Evolutionary conservation across 2,888 invertebrate genomes (phyloP), one percentile per base, ranked within the genome.

Genomic region (Cheilosia vernalis): DNA sequence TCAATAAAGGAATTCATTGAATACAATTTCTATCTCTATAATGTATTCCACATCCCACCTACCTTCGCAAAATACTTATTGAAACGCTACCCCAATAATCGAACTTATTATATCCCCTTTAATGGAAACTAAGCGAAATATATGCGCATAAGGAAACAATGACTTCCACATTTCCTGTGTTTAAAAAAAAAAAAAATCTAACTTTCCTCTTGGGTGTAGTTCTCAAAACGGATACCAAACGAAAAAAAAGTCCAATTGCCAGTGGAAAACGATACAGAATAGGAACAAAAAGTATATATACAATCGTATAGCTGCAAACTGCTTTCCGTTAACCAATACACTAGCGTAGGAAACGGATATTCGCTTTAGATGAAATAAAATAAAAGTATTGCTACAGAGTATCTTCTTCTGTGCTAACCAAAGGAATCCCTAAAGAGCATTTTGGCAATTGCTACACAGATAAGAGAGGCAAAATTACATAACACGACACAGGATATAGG

Each of bases 341-440:
- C 58, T 33, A 10, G 63, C 10, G 49, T 42, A 42, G 13, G 21
- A 13, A 49, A 70, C 33, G 58, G 40, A 61, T 61, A 49, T 64
- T 64, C 51, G 49, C 40, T 40, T 66, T 24, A 27, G 30, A 51
- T 60, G 60, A 51, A 51, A 61, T 51, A 56, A 60, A 70, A 60
- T 70, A 44, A 60, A 51, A 61, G 60, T 61, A 51, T 30, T 53
- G 56, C 63, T 64, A 2, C 21, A 15, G 55, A 27, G 33, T 66
- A 47, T 58, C 21, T 58, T 40, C 42, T 63, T 40, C 42, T 63
- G n/a, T 51, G 10, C 42, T 7, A 72, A 42, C 51, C 58, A 49
- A 61, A 74, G 63, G 42, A 76, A 69, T 81, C 74, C 76, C 81
- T 70, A 15, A 67, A 74, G 81, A 81, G 49, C 58, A 67, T 69